Base-by-base conservation (phyloP, 1,140 invertebrate species). In the Drosophila rufa region DNA sequence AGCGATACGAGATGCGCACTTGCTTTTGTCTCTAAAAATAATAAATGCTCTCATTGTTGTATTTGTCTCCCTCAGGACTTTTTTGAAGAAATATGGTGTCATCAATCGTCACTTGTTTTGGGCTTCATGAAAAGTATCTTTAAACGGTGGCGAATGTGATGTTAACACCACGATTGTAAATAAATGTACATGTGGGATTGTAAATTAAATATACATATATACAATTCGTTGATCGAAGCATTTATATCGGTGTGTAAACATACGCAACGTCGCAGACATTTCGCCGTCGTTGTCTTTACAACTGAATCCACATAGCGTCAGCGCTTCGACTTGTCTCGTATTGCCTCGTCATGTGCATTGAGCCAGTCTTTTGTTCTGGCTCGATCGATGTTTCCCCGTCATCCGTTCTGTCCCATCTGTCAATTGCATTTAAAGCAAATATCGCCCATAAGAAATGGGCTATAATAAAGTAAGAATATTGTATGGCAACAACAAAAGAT, bases 381-480 rank as follows among this genome's bases (percentile, higher is more conserved):
- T 82, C 75, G 82, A 86, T 81, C 75, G 75, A 78, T 78, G 75
- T 87, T 56, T 82, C 60, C 67, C 64, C 78, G 69, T 77, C 83
- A 76, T 81, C 65, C 65, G 55, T 68, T 70, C 40, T 46, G 65
- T 67, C 68, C 82, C 82, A 80, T 78, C 80, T 89, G 83, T 84
- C 84, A 84, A 78, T 86, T 78, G 83, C 76, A 83, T 80, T 87
- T 75, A 80, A 80, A 70, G 76, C 76, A 86, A 83, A 87, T 89
- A 84, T 70, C 51, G 67, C 71, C 74, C 64, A 66, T 85, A 75
- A 53, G 62, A 67, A 82, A 79, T 74, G 70, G 59, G 64, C 80
- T 82, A 82, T 66, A 64, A 59, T 74, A 74, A 50, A 73, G 66
- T n/a, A 42, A 9, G 38, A 33, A 64, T 22, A 30, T 48, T 38